These are phyloP conservation scores for Hypercompe scribonia DNA, from an alignment of 2,888 invertebrate species.

Conservation along the genomic window DNA sequence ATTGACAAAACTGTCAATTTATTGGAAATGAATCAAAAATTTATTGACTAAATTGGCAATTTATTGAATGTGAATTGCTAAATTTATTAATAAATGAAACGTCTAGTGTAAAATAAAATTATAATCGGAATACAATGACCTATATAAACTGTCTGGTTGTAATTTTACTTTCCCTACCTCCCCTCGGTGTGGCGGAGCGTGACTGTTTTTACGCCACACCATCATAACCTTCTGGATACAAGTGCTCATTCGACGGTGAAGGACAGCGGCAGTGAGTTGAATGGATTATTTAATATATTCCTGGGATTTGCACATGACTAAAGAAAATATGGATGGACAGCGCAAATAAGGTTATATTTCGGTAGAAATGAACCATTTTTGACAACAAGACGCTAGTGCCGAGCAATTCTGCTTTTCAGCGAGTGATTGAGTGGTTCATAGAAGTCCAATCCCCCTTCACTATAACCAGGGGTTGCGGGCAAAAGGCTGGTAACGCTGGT, in stretches of 20 bases:
- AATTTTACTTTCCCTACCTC: constrained; percentile 19
- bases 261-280: constrained; percentile 10
- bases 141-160: constrained; percentile 14
- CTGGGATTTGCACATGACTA: constrained; percentile 2
- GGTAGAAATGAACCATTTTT: too few relatives aligned
- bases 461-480: too few relatives aligned
- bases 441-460: too few relatives aligned
- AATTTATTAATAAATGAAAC: not conserved
- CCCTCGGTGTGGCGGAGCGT: constrained; percentile 18
- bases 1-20: too few relatives aligned
- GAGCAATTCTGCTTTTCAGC: too few relatives aligned
- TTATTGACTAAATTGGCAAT: too few relatives aligned
- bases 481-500: too few relatives aligned
- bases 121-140: constrained; percentile 12
- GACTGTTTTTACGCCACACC: constrained; percentile 22
- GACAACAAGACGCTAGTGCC: too few relatives aligned
- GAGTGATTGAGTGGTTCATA: too few relatives aligned
- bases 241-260: constrained; percentile 20
- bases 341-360: too few relatives aligned
- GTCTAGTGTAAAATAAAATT: not conserved
- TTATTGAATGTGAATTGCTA: not conserved
- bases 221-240: constrained; percentile 19
- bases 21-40: too few relatives aligned
- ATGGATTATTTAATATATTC: constrained; percentile 3
- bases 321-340: not conserved